These are phyloP conservation scores for Antheraea assamensis DNA, from an alignment of 2,888 invertebrate genomes.

Conservation along the genomic window DNA sequence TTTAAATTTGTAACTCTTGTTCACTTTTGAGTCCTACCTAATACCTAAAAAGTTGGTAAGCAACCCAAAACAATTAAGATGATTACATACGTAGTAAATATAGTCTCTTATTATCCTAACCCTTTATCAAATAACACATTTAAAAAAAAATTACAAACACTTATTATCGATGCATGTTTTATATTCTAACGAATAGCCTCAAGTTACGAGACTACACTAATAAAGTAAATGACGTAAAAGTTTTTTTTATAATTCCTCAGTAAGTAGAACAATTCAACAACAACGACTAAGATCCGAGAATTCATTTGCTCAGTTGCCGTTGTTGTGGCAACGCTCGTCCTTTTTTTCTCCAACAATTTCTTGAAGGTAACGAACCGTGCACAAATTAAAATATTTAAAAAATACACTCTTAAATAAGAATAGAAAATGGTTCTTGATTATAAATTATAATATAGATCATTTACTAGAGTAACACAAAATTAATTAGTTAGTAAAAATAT, in stretches of 20 bases:
- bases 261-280: neutral
- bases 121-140: too few species aligned
- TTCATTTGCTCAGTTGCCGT: neutral
- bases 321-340: neutral
- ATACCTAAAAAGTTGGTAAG: neutral
- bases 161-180: too few species aligned
- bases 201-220: neutral
- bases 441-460: neutral
- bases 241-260: neutral
- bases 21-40: neutral
- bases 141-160: too few species aligned
- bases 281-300: neutral
- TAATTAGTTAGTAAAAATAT: neutral
- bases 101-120: too few species aligned
- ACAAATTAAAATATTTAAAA: neutral
- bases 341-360: neutral
- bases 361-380: neutral
- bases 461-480: neutral
- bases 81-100: too few species aligned
- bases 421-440: neutral
- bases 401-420: neutral
- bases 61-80: too few species aligned
- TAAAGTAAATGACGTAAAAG: slow-evolving; percentile 1
- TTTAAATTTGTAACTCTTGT: neutral
- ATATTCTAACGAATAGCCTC: neutral